Conservation (phyloP, 92 coral and sea anemone species). For the Actinernus sp. region DNA sequence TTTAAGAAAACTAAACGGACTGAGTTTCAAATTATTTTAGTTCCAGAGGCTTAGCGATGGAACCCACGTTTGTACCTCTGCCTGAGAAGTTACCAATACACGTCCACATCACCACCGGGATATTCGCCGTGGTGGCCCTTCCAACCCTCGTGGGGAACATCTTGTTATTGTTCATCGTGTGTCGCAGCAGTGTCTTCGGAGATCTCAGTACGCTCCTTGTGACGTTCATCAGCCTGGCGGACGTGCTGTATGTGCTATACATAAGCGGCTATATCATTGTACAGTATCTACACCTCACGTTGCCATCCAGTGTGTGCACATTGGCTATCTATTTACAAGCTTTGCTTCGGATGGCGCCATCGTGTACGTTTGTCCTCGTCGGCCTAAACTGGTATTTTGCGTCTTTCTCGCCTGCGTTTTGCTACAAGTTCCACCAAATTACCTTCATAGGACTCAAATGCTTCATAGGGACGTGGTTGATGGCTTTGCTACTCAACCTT, state of each 20-base stretch:
- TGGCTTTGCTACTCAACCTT: conserved; percentile 29
- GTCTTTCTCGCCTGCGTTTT: conserved; percentile 18
- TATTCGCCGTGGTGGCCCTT: conserved; percentile 26
- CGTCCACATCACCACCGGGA: conserved; percentile 48
- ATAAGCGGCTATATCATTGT: conserved; percentile 2
- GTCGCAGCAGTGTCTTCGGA: conserved; percentile 50
- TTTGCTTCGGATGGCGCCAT: conserved; percentile 15
- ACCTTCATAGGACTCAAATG: conserved; percentile 3
- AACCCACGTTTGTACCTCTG: too few relatives aligned
- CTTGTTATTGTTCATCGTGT: conserved; percentile 52
- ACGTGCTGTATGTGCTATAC: conserved; percentile 15
- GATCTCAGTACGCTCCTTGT: conserved; percentile 67
- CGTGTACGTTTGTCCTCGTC: conserved; percentile 13
- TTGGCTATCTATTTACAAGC: conserved; percentile 7
- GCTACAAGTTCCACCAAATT: conserved; percentile 32
- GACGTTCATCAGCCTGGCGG: conserved; percentile 26
- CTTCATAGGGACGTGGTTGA: conserved; percentile 25
- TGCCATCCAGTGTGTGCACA: conserved; percentile 4
- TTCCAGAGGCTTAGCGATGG: too few relatives aligned
- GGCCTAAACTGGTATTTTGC: conserved; percentile 38
- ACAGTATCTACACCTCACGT: neutral
- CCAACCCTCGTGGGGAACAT: conserved; percentile 47
- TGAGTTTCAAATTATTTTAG: too few relatives aligned
- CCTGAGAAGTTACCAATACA: too few relatives aligned
- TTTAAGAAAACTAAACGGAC: too few relatives aligned